Evolutionary conservation across 1,140 invertebrate species (phyloP).

Genomic region (Agrilus planipennis): DNA sequence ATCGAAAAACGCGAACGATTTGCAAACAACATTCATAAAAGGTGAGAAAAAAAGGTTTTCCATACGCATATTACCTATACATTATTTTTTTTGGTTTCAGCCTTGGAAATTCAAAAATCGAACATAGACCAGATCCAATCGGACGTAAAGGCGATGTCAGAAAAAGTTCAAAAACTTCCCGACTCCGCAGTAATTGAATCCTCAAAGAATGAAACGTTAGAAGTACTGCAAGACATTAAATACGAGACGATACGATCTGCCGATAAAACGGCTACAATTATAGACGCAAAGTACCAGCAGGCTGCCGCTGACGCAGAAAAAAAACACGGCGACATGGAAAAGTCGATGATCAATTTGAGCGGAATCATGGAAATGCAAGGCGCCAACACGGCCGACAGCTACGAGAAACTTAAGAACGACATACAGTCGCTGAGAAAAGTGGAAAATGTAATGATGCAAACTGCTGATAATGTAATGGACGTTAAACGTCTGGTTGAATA

Average conservation of each 20-base stretch:
- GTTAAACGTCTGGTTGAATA: constrained; percentile 76
- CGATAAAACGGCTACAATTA: constrained; percentile 1
- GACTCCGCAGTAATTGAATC: constrained; percentile 11
- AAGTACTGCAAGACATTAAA: constrained; percentile 16
- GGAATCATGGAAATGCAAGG: constrained; percentile 42
- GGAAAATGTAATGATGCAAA: constrained; percentile 69
- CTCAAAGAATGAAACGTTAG: constrained; percentile 18
- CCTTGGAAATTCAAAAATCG: constrained; percentile 19
- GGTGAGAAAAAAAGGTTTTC: constrained; percentile 12
- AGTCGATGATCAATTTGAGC: constrained; percentile 40
- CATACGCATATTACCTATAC: background rate
- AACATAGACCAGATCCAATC: constrained; percentile 19
- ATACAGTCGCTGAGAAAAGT: constrained; percentile 53
- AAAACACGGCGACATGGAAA: constrained; percentile 33
- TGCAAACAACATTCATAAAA: constrained; percentile 32
- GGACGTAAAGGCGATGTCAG: constrained; percentile 15
- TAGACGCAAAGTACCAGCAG: constrained; percentile 11
- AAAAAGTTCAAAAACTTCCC: constrained; percentile 13
- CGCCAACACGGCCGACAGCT: constrained; percentile 43
- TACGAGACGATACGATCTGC: constrained; percentile 12
- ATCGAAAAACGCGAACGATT: constrained; percentile 28
- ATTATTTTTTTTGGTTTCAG: constrained; percentile 13
- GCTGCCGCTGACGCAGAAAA: constrained; percentile 29
- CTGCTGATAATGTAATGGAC: constrained; percentile 72
- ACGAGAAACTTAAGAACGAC: constrained; percentile 42